phyloP scores from a whole-genome alignment of 2,113 vertebrate species.

The Aegotheles bennettii region DNA sequence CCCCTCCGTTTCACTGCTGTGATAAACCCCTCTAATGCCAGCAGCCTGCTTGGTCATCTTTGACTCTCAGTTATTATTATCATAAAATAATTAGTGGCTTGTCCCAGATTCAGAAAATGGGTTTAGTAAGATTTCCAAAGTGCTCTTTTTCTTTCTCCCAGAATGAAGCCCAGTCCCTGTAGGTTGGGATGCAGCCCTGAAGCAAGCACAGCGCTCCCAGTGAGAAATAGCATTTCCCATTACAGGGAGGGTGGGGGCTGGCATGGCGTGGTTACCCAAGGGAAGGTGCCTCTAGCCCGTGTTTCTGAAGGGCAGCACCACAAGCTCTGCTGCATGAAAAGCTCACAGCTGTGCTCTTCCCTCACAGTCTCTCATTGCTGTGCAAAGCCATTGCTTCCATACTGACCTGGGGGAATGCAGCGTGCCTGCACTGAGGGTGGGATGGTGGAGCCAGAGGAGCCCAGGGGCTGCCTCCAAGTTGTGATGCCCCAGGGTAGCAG shows the following conservation, averaged over 20 bases:
- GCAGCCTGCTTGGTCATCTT: neutral
- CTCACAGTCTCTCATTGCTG: accelerated
- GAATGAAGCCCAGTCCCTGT: neutral
- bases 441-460: neutral
- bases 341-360: neutral
- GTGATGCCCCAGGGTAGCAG: neutral
- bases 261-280: accelerated
- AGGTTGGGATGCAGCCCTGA: neutral
- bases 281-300: neutral
- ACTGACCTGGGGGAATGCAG: neutral
- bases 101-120: neutral
- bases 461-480: neutral
- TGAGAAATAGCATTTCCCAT: neutral
- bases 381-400: neutral
- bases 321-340: neutral
- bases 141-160: neutral
- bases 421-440: neutral
- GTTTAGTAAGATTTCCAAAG: neutral
- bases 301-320: neutral
- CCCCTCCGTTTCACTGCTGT: neutral
- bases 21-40: neutral
- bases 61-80: neutral
- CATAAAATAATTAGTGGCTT: neutral
- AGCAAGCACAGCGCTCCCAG: neutral
- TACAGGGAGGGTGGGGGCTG: neutral